Percentiles rank a stretch among this genome's conserved stretches.
phyloP scores from a whole-genome alignment of 2,113 vertebrate genomes.

The Bufo gargarizans region DNA sequence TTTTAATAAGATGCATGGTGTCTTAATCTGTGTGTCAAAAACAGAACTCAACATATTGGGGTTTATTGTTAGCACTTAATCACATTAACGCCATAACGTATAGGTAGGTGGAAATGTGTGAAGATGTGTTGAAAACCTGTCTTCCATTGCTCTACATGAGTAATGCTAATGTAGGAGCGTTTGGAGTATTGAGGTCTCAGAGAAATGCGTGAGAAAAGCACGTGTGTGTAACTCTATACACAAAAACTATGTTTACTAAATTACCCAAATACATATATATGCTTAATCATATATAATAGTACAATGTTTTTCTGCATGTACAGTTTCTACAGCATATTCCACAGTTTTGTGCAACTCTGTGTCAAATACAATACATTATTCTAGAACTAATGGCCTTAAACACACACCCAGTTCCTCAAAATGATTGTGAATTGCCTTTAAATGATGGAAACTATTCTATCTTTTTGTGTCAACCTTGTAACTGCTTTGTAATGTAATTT shows the following conservation, averaged over 20 bases:
- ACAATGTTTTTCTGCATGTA: conserved; percentile 90
- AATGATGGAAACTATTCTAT: conserved; percentile 76
- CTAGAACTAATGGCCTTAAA: conserved; percentile 98
- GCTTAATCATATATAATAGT: conserved; percentile 82
- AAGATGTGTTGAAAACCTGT: conserved; percentile 16
- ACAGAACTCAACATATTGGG: conserved; percentile 69
- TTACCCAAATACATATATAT: conserved; percentile 81
- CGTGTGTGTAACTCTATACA: conserved; percentile 78
- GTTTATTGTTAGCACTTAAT: conserved; percentile 67
- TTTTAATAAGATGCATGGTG: conserved; percentile 54
- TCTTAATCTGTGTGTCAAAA: conserved; percentile 74
- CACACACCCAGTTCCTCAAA: conserved; percentile 88
- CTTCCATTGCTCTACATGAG: conserved; percentile 35
- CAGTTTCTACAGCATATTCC: conserved; percentile 89
- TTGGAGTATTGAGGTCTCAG: neutral
- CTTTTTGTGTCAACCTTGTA: conserved; percentile 83
- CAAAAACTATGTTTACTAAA: conserved; percentile 84
- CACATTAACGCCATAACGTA: conserved; percentile 61
- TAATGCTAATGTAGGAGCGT: conserved; percentile 10
- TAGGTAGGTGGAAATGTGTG: conserved; percentile 69
- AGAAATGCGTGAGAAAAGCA: conserved; percentile 70
- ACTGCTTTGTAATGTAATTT: conserved; percentile 83
- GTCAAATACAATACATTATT: conserved; percentile 75
- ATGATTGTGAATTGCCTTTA: conserved; percentile 91
- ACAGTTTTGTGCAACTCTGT: conserved; percentile 84